A percentile compares a stretch with the other conserved stretches of the same genome.
Conservation (phyloP, 2,113 vertebrate species). For the Phocoena sinus region DNA sequence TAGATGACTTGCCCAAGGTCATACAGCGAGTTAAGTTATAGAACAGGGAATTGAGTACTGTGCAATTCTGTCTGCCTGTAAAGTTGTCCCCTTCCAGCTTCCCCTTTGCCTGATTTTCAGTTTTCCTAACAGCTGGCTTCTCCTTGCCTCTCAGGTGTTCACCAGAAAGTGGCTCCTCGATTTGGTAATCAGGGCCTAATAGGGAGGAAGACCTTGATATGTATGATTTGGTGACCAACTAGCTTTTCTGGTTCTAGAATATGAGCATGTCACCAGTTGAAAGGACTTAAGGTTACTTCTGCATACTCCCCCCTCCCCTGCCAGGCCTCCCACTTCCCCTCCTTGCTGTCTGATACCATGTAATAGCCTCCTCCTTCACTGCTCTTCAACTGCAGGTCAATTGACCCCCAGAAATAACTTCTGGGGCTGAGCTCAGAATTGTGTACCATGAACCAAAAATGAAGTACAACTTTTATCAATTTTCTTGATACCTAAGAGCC, state of each 20-base stretch:
- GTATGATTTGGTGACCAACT: not conserved
- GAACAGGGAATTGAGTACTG: not conserved
- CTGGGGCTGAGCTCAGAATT: not conserved
- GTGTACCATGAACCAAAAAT: not conserved
- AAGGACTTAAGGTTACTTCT: not conserved
- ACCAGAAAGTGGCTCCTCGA: not conserved
- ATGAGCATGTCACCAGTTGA: not conserved
- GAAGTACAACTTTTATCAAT: not conserved
- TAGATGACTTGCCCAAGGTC: not conserved
- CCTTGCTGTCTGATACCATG: not conserved
- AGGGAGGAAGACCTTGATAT: not conserved
- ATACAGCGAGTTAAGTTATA: not conserved
- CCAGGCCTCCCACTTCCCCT: not conserved
- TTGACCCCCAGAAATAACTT: not conserved
- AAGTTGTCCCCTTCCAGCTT: not conserved
- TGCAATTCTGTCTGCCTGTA: not conserved
- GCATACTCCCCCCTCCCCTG: not conserved
- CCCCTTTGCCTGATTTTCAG: not conserved
- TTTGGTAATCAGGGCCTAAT: not conserved
- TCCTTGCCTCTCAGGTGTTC: not conserved
- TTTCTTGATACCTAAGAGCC: not conserved
- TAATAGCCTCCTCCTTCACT: not conserved
- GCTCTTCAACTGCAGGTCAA: not conserved
- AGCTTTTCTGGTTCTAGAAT: constrained; percentile 3
- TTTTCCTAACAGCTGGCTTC: not conserved